Conservation (phyloP, 2,888 invertebrate species). For the Plutella xylostella region DNA sequence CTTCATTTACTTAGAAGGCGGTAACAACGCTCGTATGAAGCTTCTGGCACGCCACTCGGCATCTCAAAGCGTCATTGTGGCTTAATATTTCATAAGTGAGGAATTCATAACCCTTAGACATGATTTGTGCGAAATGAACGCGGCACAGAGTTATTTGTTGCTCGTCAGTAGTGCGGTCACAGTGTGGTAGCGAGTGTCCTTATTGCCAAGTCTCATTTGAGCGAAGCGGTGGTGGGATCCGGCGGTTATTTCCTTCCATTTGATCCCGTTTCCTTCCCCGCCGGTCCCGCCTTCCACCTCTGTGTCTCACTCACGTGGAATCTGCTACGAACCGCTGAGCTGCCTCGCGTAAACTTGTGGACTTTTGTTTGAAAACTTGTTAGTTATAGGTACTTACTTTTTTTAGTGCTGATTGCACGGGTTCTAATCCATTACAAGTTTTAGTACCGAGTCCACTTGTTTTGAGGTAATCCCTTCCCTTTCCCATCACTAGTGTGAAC, state of each 20-base stretch:
- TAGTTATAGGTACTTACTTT: not conserved
- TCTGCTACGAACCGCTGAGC: constrained; percentile 61
- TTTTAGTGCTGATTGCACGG: not conserved
- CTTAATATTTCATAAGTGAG: constrained; percentile 15
- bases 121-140: not conserved
- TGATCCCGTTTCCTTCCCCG: constrained; percentile 51
- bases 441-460: constrained; percentile 16
- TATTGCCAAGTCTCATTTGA: constrained; percentile 15
- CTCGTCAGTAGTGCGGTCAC: not conserved
- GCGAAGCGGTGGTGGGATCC: constrained; percentile 62
- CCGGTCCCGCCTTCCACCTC: constrained; percentile 68
- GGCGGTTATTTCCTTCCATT: constrained; percentile 36
- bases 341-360: constrained; percentile 49
- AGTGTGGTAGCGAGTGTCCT: constrained; percentile 8
- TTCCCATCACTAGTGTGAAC: constrained; percentile 41
- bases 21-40: constrained; percentile 23
- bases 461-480: constrained; percentile 44
- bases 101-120: constrained; percentile 10
- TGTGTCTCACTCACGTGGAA: constrained; percentile 59
- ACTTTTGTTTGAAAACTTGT: constrained; percentile 18
- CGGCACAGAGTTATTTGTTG: not conserved
- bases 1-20: constrained; percentile 32
- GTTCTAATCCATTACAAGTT: not conserved
- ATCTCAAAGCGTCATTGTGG: not conserved
- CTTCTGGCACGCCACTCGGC: constrained; percentile 3